These are phyloP conservation scores for Penelope pileata DNA, from an alignment of 2,113 vertebrate species.

Conservation along the genomic window DNA sequence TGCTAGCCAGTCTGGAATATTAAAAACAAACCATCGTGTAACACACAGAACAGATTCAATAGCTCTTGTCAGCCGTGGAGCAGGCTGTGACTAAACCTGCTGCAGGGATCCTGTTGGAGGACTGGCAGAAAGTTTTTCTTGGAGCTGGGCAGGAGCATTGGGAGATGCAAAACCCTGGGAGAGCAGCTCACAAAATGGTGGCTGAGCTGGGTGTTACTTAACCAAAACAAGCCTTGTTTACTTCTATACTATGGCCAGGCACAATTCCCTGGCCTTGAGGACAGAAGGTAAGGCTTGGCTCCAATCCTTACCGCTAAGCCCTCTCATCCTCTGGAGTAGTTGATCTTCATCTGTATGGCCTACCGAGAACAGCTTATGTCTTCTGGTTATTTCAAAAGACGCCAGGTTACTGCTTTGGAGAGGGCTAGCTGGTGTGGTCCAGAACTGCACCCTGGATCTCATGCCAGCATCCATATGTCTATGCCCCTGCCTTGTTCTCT, in stretches of 20 bases:
- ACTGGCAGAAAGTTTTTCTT: not conserved
- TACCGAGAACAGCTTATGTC: not conserved
- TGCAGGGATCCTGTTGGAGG: not conserved
- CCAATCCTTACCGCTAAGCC: not conserved
- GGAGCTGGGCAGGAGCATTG: not conserved
- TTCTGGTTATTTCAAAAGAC: not conserved
- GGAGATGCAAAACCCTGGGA: not conserved
- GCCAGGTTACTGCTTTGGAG: not conserved
- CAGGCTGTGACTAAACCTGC: not conserved
- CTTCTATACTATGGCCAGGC: not conserved
- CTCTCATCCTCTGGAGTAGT: not conserved
- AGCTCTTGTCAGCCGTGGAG: not conserved
- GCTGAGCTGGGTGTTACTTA: not conserved
- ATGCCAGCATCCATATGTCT: not conserved
- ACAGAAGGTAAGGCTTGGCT: not conserved
- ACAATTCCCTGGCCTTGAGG: not conserved
- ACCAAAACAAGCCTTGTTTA: not conserved
- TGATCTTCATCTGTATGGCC: not conserved
- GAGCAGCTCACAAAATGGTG: not conserved
- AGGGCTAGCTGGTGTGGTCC: not conserved
- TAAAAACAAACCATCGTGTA: not conserved
- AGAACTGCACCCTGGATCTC: not conserved
- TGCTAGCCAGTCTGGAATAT: not conserved
- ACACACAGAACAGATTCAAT: not conserved
- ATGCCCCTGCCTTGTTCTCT: not conserved